Percentiles rank a stretch among this genome's conserved stretches.
Evolutionary conservation across 2,113 vertebrate genomes (phyloP).

Genomic region (Solea solea): DNA sequence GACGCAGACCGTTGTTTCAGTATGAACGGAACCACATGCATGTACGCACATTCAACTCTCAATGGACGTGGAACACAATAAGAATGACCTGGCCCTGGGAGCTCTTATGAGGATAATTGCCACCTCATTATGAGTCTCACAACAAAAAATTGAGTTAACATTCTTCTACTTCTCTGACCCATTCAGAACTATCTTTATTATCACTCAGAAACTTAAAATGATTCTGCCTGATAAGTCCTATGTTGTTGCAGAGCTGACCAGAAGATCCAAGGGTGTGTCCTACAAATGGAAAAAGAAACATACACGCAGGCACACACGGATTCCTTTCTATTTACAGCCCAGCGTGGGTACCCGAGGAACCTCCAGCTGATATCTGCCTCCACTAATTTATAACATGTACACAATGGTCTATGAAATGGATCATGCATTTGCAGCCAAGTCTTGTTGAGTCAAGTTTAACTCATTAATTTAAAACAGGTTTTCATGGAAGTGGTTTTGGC

Average conservation of each 20-base stretch:
- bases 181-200: constrained; percentile 13
- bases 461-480: constrained; percentile 40
- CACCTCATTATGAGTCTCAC: too few relatives aligned
- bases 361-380: constrained; percentile 52
- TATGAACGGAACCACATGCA: too few relatives aligned
- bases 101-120: too few relatives aligned
- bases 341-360: constrained; percentile 46
- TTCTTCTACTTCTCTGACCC: too few relatives aligned
- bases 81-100: too few relatives aligned
- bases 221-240: constrained; percentile 41
- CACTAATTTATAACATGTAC: constrained; percentile 46
- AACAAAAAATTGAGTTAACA: too few relatives aligned
- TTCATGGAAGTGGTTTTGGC: constrained; percentile 21
- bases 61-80: too few relatives aligned
- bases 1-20: too few relatives aligned
- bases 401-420: constrained; percentile 15
- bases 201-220: constrained; percentile 17
- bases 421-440: constrained; percentile 24
- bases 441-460: constrained; percentile 28
- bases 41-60: too few relatives aligned
- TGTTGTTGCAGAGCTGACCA: constrained; percentile 60
- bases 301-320: constrained; percentile 60
- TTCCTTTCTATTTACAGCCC: constrained; percentile 77
- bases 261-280: constrained; percentile 67
- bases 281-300: constrained; percentile 71